Evolutionary conservation across 2,888 invertebrate genomes (phyloP).

Genomic region (Cryptophagus acutangulus): DNA sequence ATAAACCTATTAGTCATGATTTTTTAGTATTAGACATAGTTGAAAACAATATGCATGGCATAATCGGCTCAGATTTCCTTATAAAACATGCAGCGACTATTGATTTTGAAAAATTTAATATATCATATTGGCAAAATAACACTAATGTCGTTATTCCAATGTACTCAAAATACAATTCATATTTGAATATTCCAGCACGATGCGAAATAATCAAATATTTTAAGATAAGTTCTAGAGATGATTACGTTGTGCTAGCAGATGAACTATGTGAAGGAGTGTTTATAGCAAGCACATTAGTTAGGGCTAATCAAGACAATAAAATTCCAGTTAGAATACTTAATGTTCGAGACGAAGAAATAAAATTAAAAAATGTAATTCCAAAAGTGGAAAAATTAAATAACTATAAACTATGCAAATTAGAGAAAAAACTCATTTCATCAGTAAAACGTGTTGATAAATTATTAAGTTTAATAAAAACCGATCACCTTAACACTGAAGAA

Average conservation of each 20-base stretch:
- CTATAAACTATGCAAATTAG: conserved; percentile 3
- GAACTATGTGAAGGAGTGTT: conserved; percentile 6
- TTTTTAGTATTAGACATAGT: conserved; percentile 6
- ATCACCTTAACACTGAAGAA: conserved; percentile 18
- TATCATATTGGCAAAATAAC: background rate
- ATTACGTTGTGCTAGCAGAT: conserved; percentile 2
- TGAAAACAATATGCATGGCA: conserved; percentile 7
- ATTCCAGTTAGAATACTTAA: conserved; percentile 9
- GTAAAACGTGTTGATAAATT: conserved; percentile 17
- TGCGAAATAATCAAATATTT: conserved; percentile 9
- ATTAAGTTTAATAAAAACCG: conserved; percentile 17
- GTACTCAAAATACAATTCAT: background rate
- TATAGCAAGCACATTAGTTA: conserved; percentile 3
- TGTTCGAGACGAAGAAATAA: conserved; percentile 5
- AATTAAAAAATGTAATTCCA: conserved; percentile 5
- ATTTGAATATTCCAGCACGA: background rate
- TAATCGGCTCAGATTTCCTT: conserved; percentile 13
- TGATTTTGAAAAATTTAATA: conserved; percentile 7
- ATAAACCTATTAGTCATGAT: conserved; percentile 4
- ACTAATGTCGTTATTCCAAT: background rate
- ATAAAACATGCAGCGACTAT: conserved; percentile 7
- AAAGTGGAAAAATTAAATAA: conserved; percentile 4
- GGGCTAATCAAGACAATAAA: background rate
- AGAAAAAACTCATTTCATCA: background rate
- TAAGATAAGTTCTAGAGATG: background rate